Percentiles rank a stretch among this genome's conserved stretches.
Conservation (phyloP, 1,140 invertebrate species). For the Nilaparvata lugens region DNA sequence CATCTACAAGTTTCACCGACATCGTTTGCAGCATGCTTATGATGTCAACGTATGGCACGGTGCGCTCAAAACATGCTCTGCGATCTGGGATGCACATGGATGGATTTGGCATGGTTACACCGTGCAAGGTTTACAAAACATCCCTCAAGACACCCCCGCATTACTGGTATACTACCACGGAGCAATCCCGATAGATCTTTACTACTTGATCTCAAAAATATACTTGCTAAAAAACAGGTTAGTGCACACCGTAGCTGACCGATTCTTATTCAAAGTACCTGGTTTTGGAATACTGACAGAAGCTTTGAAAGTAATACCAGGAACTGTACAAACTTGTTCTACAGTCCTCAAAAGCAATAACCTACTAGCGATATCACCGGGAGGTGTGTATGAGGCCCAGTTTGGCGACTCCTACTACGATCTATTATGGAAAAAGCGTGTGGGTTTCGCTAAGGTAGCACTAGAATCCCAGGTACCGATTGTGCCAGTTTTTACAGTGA, state of each 20-base stretch:
- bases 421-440: conserved; percentile 88
- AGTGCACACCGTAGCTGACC: conserved; percentile 87
- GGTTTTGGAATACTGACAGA: conserved; percentile 74
- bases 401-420: conserved; percentile 90
- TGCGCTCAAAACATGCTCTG: conserved; percentile 70
- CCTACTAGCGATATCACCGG: conserved; percentile 88
- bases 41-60: conserved; percentile 68
- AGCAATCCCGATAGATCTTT: conserved; percentile 92
- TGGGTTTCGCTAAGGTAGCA: conserved; percentile 94
- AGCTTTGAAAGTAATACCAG: conserved; percentile 86
- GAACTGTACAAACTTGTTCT: conserved; percentile 87
- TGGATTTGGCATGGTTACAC: conserved; percentile 98
- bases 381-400: conserved; percentile 94
- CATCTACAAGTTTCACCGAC: conserved; percentile 36
- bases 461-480: conserved; percentile 85
- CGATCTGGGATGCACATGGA: conserved; percentile 89
- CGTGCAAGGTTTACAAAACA: conserved; percentile 83
- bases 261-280: conserved; percentile 92
- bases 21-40: conserved; percentile 52
- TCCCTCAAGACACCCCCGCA: conserved; percentile 78
- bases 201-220: conserved; percentile 86
- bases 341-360: conserved; percentile 79
- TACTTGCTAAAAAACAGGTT: conserved; percentile 71
- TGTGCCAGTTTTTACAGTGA: conserved; percentile 94
- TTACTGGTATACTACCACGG: conserved; percentile 97